These are phyloP conservation scores for Catostylus mosaicus DNA, from an alignment of 30 jellyfish, hydroid and myxozoan species.

Conservation along the genomic window DNA sequence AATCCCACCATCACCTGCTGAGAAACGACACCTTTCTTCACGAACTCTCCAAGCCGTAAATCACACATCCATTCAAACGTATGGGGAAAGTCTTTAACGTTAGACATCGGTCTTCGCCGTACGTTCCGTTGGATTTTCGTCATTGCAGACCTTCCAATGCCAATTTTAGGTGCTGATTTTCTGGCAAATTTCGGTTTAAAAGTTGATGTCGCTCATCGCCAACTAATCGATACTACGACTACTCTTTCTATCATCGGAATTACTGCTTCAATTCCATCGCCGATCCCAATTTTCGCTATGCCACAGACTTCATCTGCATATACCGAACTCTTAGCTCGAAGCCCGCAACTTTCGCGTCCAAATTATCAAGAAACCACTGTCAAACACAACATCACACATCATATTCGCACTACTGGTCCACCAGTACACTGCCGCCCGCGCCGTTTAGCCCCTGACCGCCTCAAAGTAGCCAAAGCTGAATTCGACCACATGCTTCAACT, in stretches of 20 bases:
- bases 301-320: neutral
- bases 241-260: slow-evolving; percentile 5
- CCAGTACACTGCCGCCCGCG: slow-evolving; percentile 24
- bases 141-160: slow-evolving; percentile 28
- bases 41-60: slow-evolving; percentile 7
- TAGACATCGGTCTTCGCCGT: too few species aligned
- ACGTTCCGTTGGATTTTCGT: slow-evolving; percentile 24
- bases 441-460: slow-evolving; percentile 23
- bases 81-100: slow-evolving; percentile 10
- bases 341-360: neutral
- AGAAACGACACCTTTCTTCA: slow-evolving; percentile 7
- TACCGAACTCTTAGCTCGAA: neutral
- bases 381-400: slow-evolving; percentile 48
- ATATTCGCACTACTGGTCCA: slow-evolving; percentile 7
- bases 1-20: neutral
- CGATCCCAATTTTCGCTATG: slow-evolving; percentile 10
- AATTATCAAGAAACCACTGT: neutral
- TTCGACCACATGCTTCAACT: slow-evolving; percentile 49
- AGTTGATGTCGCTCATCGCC: slow-evolving; percentile 14
- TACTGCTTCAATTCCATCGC: neutral
- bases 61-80: too few species aligned
- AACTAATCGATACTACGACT: slow-evolving; percentile 8
- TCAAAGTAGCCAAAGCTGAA: slow-evolving; percentile 32
- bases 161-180: slow-evolving; percentile 57
- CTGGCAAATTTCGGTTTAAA: slow-evolving; percentile 4